Evolutionary conservation across 2,797 vertebrate species (phyloP).

Genomic region (Kryptopterus vitreolus): DNA sequence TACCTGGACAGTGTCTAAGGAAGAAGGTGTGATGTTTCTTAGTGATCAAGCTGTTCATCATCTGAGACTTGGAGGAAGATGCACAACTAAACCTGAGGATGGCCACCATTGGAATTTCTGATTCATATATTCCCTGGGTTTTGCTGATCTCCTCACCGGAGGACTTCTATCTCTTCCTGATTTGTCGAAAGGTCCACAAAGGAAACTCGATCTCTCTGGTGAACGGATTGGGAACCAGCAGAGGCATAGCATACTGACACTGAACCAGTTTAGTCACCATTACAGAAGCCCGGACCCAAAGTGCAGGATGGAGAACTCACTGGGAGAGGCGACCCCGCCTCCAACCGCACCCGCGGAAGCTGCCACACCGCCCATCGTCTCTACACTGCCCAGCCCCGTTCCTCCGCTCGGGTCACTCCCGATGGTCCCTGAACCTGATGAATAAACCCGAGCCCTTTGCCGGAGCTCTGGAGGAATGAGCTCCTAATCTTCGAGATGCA

Average conservation of each 20-base stretch:
- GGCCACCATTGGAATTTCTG: conserved; percentile 45
- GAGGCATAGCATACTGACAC: conserved; percentile 75
- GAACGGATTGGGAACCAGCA: conserved; percentile 72
- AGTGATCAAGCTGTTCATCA: conserved; percentile 62
- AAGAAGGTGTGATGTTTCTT: conserved; percentile 65
- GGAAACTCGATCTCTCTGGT: conserved; percentile 63
- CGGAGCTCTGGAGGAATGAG: too few species aligned
- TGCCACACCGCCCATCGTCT: too few species aligned
- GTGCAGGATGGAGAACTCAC: too few species aligned
- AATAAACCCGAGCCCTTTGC: too few species aligned
- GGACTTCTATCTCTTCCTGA: conserved; percentile 66
- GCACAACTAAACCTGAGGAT: conserved; percentile 71
- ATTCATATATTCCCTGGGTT: conserved; percentile 46
- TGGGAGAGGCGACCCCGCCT: too few species aligned
- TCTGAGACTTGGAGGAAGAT: conserved; percentile 59
- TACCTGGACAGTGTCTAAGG: conserved; percentile 48
- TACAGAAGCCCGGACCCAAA: too few species aligned
- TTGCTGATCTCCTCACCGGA: conserved; percentile 31
- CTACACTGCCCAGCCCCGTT: too few species aligned
- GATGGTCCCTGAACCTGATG: too few species aligned
- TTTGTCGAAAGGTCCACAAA: conserved; percentile 68
- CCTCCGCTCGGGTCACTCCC: too few species aligned
- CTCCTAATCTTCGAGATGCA: too few species aligned
- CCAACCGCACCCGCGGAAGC: too few species aligned
- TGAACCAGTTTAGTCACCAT: conserved; percentile 66